Conservation (phyloP, 2,113 vertebrate genomes). For the Amphilophus citrinellus region DNA sequence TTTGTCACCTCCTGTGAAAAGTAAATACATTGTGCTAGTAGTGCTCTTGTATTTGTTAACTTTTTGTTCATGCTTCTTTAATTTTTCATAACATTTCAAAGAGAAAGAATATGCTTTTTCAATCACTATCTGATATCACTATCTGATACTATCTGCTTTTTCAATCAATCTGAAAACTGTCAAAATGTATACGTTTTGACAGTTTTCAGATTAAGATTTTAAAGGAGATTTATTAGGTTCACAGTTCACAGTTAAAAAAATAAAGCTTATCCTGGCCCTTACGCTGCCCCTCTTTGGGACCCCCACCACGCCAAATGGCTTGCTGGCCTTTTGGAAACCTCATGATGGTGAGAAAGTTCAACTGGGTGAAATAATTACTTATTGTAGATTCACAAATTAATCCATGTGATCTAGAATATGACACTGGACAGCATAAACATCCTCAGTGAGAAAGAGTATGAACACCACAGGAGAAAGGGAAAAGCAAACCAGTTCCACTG, state of each 20-base stretch:
- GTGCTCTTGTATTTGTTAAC: background rate
- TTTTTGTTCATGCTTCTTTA: background rate
- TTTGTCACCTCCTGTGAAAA: background rate
- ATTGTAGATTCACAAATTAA: background rate
- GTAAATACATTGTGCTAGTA: background rate
- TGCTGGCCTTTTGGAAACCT: too few relatives aligned
- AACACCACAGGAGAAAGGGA: too few relatives aligned
- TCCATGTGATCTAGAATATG: background rate
- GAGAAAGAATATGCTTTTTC: background rate
- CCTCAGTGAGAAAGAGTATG: too few relatives aligned
- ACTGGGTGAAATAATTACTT: background rate
- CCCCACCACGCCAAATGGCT: too few relatives aligned
- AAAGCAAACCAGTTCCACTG: too few relatives aligned
- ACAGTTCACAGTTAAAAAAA: background rate
- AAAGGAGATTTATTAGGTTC: background rate
- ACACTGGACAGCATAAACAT: too few relatives aligned
- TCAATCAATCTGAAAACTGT: too few relatives aligned
- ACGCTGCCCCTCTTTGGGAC: too few relatives aligned
- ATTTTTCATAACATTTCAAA: background rate
- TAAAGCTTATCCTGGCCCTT: too few relatives aligned
- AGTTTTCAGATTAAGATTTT: background rate
- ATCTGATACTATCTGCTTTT: too few relatives aligned
- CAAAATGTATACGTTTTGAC: background rate
- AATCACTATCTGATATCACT: too few relatives aligned
- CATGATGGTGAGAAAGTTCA: background rate